Evolutionary conservation across 1,140 invertebrate genomes (phyloP).

Genomic region (Chrysoperla carnea): DNA sequence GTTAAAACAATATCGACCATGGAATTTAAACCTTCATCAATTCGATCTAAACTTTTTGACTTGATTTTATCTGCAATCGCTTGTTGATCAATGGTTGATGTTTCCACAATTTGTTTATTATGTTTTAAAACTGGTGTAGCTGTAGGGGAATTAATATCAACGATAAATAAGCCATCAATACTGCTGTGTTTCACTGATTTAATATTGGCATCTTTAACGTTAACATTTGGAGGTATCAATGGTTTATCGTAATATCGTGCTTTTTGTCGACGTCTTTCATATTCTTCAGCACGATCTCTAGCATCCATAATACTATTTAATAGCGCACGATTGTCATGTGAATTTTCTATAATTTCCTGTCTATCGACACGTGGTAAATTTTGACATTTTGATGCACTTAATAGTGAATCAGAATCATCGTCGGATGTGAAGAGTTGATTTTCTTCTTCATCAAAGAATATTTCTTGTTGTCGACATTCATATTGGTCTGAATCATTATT

Average conservation of each 20-base stretch:
- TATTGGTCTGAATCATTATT: constrained; percentile 23
- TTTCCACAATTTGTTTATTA: constrained; percentile 24
- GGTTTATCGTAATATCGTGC: constrained; percentile 19
- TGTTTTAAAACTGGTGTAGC: constrained; percentile 21
- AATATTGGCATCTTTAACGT: constrained; percentile 14
- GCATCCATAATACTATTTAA: constrained; percentile 31
- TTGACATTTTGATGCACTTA: constrained; percentile 41
- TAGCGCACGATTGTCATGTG: constrained; percentile 25
- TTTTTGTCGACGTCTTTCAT: constrained; percentile 19
- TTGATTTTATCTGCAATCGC: constrained; percentile 26
- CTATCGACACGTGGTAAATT: constrained; percentile 20
- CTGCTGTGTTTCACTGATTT: constrained; percentile 18
- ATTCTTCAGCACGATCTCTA: constrained; percentile 23
- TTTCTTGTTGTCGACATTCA: constrained; percentile 28
- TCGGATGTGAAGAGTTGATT: constrained; percentile 30
- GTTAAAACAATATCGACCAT: constrained; percentile 51
- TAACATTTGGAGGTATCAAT: constrained; percentile 21
- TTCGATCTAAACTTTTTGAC: constrained; percentile 58
- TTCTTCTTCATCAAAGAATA: constrained; percentile 46
- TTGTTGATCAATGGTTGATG: constrained; percentile 18
- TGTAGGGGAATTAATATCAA: constrained; percentile 8
- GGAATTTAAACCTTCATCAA: constrained; percentile 54
- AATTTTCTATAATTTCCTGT: constrained; percentile 11
- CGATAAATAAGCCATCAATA: constrained; percentile 26
- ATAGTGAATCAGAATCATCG: constrained; percentile 48